Base-by-base conservation (phyloP, 2,888 invertebrate species). In the Hoplodrina blanda region DNA sequence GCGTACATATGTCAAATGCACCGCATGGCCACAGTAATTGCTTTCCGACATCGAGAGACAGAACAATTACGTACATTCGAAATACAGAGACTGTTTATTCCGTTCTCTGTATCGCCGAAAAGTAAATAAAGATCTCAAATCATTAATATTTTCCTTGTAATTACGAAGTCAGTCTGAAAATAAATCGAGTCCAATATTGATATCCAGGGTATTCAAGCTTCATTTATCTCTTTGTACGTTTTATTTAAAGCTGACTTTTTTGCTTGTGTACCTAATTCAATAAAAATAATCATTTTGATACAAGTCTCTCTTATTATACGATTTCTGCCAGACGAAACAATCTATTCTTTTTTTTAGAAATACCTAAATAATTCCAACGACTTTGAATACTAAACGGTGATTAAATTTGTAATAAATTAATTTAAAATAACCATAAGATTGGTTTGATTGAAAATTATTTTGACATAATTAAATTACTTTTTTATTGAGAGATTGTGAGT, bases 1-100 rank as follows among this genome's bases (percentile, higher is more conserved):
- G 20, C 6, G 11, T 72, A 54, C 46, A 73, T 54, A 11, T 54
- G 74, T 63, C 49, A 73, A 41, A 63, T 70, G 55, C 70, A 73
- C 63, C 11, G 64, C n/a, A 8, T 30, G 30, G 17, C 63, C 54
- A 20, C 15, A 4, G 20, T 73, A 63, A 75, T 59, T 65, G 67
- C 19, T 74, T 56, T 65, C 17, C 25, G 37, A 53, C 11, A 37
- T n/a, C 19, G 15, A 41, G 19, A 65, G 44, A 65, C 17, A 52
- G 25, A 25, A 4, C 50, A 52, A 57, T 55, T 41, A 46, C n/a
- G 37, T 37, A 8, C 13, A 62, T 52, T 52, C 15, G 15, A n/a
- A 30, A 55, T 30, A 19, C 10, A 4, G 11, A 57, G 25, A 46
- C 11, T 33, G 41, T 13, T 7, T 11, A 10, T 41, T 8, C 37